These are phyloP conservation scores for Neogobius melanostomus DNA, from an alignment of 2,113 vertebrate species.

Conservation along the genomic window DNA sequence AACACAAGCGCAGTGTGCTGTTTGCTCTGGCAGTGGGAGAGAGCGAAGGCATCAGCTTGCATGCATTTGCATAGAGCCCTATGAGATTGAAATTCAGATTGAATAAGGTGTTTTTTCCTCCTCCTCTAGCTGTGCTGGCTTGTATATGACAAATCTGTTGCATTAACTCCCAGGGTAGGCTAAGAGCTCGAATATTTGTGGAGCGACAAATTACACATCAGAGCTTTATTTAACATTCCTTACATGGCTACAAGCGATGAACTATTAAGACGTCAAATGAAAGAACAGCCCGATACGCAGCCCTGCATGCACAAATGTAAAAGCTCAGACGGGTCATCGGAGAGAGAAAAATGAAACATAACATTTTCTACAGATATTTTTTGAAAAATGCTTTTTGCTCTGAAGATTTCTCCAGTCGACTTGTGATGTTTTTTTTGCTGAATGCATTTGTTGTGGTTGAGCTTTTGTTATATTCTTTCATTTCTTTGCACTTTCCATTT, in stretches of 20 bases:
- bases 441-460: conserved; percentile 1
- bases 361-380: conserved; percentile 1
- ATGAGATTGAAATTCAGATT: conserved; percentile 72
- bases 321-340: conserved; percentile 22
- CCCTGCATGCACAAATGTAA: conserved; percentile 55
- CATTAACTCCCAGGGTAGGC: conserved; percentile 74
- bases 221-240: conserved; percentile 73
- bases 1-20: conserved; percentile 24
- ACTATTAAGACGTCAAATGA: conserved; percentile 71
- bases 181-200: conserved; percentile 69
- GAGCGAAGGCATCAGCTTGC: conserved; percentile 44
- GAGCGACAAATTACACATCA: conserved; percentile 74
- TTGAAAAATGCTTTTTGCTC: neutral
- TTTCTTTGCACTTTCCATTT: neutral
- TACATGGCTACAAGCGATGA: conserved; percentile 68
- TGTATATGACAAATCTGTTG: conserved; percentile 75
- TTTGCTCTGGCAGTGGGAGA: conserved; percentile 45
- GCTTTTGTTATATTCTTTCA: neutral
- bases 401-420: neutral
- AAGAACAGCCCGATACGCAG: conserved; percentile 50
- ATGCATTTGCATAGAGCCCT: conserved; percentile 65
- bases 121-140: conserved; percentile 60
- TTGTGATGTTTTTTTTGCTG: neutral
- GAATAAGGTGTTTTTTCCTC: conserved; percentile 62
- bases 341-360: conserved; percentile 5